These are phyloP conservation scores for Amiota communis DNA, from an alignment of 2,888 invertebrate genomes.

Conservation along the genomic window DNA sequence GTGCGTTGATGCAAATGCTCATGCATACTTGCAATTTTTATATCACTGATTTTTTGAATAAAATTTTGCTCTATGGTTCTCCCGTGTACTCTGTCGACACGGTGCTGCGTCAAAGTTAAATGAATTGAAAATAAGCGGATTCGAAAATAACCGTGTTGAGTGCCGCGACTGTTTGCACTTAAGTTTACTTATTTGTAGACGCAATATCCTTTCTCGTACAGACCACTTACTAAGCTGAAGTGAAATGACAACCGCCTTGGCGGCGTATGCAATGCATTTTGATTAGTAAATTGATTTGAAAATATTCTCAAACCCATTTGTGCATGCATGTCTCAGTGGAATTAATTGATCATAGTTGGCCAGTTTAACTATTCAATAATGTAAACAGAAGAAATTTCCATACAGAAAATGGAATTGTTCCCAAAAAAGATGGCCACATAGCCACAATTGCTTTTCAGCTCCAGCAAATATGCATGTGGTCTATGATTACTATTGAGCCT, in stretches of 20 bases:
- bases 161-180: constrained; percentile 9
- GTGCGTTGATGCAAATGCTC: constrained; percentile 3
- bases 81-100: background rate
- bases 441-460: too few species aligned
- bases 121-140: constrained; percentile 51
- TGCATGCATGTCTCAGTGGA: too few species aligned
- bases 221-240: background rate
- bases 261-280: constrained; percentile 4
- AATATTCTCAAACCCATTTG: too few species aligned
- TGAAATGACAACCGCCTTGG: background rate
- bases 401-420: too few species aligned
- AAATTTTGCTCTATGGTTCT: background rate
- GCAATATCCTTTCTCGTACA: too few species aligned
- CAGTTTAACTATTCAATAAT: too few species aligned
- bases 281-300: background rate
- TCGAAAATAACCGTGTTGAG: constrained; percentile 26
- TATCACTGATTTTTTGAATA: background rate
- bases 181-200: background rate
- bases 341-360: too few species aligned
- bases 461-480: too few species aligned
- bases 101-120: constrained; percentile 37
- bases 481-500: too few species aligned
- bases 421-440: too few species aligned
- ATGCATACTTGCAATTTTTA: constrained; percentile 1
- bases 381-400: too few species aligned